Evolutionary conservation across 1,140 invertebrate genomes (phyloP).

Genomic region (Drosophila murphyi): DNA sequence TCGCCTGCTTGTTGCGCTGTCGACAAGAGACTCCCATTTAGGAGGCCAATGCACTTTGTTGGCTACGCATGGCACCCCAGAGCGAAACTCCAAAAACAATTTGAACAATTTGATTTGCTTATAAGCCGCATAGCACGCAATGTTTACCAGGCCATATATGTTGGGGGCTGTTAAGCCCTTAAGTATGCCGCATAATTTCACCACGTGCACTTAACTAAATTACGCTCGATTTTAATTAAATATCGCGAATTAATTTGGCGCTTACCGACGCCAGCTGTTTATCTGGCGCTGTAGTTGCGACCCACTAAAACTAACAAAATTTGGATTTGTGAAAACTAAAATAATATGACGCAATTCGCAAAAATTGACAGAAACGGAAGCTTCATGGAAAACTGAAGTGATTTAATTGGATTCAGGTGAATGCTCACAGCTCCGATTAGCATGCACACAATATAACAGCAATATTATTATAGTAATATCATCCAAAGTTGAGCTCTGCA

Average conservation of each 20-base stretch:
- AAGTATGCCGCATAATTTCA: conserved; percentile 32
- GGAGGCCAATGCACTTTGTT: conserved; percentile 27
- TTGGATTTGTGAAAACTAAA: neutral
- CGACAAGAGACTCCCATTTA: neutral
- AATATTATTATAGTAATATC: neutral
- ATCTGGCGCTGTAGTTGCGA: neutral
- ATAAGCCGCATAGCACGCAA: conserved; percentile 66
- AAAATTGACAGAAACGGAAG: conserved; percentile 6
- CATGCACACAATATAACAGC: neutral
- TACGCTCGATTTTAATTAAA: conserved; percentile 73
- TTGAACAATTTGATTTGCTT: conserved; percentile 21
- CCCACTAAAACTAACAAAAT: neutral
- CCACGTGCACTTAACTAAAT: conserved; percentile 58
- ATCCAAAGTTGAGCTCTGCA: neutral
- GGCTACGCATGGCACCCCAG: neutral
- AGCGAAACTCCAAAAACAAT: conserved; percentile 8
- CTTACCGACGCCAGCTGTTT: conserved; percentile 23
- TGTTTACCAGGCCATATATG: conserved; percentile 5
- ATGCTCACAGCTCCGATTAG: neutral
- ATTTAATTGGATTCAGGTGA: conserved; percentile 69
- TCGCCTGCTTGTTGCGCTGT: neutral
- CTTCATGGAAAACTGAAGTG: conserved; percentile 44
- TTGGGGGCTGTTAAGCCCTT: neutral
- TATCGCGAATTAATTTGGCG: conserved; percentile 61
- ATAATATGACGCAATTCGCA: neutral